Conservation (phyloP, 1,140 invertebrate genomes). For the Mylabris phalerata region DNA sequence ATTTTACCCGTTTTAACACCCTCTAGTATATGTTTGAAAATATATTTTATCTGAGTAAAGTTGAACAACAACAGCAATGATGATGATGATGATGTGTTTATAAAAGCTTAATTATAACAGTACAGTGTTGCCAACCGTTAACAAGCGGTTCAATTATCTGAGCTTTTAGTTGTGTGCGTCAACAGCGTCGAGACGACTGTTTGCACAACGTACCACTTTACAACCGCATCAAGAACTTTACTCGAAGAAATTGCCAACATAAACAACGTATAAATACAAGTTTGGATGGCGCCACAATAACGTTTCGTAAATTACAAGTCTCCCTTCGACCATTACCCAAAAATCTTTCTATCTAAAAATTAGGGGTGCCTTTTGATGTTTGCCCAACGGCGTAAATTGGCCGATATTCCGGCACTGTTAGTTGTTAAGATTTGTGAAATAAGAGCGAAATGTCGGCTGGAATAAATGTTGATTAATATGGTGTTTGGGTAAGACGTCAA, state of each 20-base stretch:
- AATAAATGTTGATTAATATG: neutral
- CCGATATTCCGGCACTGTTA: too few species aligned
- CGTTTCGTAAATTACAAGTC: slow-evolving; percentile 9
- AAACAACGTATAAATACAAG: slow-evolving; percentile 13
- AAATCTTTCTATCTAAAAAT: too few species aligned
- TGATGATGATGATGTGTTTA: slow-evolving; percentile 11
- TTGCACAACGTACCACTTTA: slow-evolving; percentile 3
- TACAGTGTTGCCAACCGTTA: slow-evolving; percentile 13
- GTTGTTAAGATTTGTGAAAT: too few species aligned
- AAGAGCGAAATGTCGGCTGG: too few species aligned
- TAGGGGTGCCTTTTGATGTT: too few species aligned
- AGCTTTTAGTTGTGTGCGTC: slow-evolving; percentile 14
- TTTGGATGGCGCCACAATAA: slow-evolving; percentile 1
- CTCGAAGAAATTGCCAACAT: slow-evolving; percentile 14
- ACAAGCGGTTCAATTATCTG: slow-evolving; percentile 18
- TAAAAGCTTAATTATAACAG: slow-evolving; percentile 19
- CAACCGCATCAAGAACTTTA: slow-evolving; percentile 12
- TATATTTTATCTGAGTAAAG: too few species aligned
- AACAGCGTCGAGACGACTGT: slow-evolving; percentile 15
- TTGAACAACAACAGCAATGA: too few species aligned
- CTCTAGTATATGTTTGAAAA: too few species aligned
- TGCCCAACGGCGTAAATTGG: too few species aligned
- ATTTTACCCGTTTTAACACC: too few species aligned
- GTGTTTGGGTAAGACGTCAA: neutral
- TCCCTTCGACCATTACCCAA: neutral